These are phyloP conservation scores for Tachypleus tridentatus DNA, from an alignment of 1,140 invertebrate species.

Conservation along the genomic window DNA sequence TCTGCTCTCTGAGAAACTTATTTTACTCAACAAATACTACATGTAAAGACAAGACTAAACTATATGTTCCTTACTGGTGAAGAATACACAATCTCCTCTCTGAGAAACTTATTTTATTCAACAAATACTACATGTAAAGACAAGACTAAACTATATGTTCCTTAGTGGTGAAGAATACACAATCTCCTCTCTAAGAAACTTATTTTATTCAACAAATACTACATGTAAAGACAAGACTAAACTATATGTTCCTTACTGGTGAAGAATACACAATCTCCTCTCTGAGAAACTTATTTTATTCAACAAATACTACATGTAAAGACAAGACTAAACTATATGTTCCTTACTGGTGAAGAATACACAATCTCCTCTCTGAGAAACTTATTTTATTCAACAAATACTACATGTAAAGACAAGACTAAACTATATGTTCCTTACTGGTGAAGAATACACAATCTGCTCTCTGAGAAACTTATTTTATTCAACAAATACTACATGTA, in stretches of 20 bases:
- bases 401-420: no score
- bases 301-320: no score
- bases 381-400: slow-evolving; percentile 43
- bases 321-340: no score
- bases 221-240: no score
- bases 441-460: slow-evolving; percentile 48
- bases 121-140: no score
- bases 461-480: slow-evolving; percentile 55
- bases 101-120: slow-evolving; percentile 49
- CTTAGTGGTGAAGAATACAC: slow-evolving; percentile 42
- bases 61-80: slow-evolving; percentile 22
- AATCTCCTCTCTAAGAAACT: slow-evolving; percentile 48
- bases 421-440: slow-evolving; percentile 12
- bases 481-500: no score
- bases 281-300: slow-evolving; percentile 51
- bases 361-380: slow-evolving; percentile 52
- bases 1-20: slow-evolving; percentile 47
- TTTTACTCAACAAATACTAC: slow-evolving; percentile 42
- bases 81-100: slow-evolving; percentile 53
- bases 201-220: slow-evolving; percentile 43
- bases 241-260: slow-evolving; percentile 15
- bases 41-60: no score
- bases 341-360: slow-evolving; percentile 37
- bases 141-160: no score
- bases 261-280: slow-evolving; percentile 52